Conservation (phyloP, 2,113 vertebrate genomes). For the Penelope pileata region DNA sequence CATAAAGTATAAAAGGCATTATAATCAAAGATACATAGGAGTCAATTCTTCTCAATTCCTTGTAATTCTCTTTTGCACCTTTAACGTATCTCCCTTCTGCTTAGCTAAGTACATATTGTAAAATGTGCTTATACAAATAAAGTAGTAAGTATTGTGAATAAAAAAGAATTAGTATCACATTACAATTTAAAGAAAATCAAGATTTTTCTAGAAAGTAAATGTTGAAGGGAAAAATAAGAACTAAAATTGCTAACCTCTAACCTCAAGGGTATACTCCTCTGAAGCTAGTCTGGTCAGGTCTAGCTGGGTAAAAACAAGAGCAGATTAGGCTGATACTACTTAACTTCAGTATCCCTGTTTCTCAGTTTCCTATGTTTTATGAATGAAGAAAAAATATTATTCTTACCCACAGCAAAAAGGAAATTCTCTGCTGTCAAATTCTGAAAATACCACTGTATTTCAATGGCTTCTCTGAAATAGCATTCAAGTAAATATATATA, state of each 20-base stretch:
- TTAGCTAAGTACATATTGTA: neutral
- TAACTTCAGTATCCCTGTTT: neutral
- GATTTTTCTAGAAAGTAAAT: neutral
- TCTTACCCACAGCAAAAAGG: neutral
- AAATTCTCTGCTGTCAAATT: constrained; percentile 1
- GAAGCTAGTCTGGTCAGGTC: neutral
- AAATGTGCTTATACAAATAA: neutral
- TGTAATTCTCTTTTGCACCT: neutral
- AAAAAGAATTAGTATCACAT: neutral
- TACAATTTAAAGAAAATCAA: neutral
- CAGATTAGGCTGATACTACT: neutral
- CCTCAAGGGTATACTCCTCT: neutral
- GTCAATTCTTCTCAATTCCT: neutral
- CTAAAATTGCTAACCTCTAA: neutral
- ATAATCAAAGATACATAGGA: neutral
- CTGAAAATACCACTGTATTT: neutral
- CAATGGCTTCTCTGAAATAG: neutral
- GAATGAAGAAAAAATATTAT: neutral
- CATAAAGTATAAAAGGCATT: neutral
- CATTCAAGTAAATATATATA: neutral
- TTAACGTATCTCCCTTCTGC: neutral
- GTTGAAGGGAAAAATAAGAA: neutral
- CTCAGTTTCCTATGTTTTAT: neutral
- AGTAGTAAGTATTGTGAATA: neutral
- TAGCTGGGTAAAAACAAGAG: neutral